Evolutionary conservation across 1,140 invertebrate genomes (phyloP), one percentile per base, ranked within the genome.

Genomic region (Radopholus similis): DNA sequence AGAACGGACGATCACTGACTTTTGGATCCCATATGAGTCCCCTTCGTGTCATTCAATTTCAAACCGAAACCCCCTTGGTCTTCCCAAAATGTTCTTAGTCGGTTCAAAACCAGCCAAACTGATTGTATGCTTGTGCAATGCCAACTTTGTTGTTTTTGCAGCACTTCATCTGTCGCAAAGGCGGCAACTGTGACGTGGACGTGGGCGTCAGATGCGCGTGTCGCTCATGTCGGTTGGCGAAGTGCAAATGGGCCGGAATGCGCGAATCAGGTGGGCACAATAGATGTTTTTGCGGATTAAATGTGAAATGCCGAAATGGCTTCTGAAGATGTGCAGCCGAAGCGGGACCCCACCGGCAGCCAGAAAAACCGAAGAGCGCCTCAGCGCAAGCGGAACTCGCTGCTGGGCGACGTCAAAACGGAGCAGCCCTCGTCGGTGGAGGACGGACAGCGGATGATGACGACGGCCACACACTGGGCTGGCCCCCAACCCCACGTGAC

Each of bases 281-380:
- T 5, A 21, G n/a, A 8, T 60, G 21, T 40, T n/a, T 37, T 35
- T 21, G 11, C 11, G n/a, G 21, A 18, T 21, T n/a, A 63, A 0
- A 21, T 2, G 3, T n/a, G 3, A 15, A 2, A 13, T 34, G 2
- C 23, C 8, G 2, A 40, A 40, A 30, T 13, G 23, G 9, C 42
- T 44, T 26, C 35, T 64, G 15, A 30, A 54, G 68, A 60, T 34
- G 68, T 71, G 11, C 68, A 71, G 34, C 68, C 68, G 26, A 68
- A 66, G 60, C 37, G 68, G 28, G 68, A 71, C 35, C 68, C 68
- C 18, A 71, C 68, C 2, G 68, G 68, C 37, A 42, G 32, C 18
- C 68, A 71, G 34, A 67, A 71, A 9, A 71, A 71, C 55, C 63
- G 68, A 21, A 53, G 64, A 37, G 47, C 68, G 35, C 64, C 68